Conservation (phyloP, 2,797 vertebrate genomes). For the Numenius phaeopus region DNA sequence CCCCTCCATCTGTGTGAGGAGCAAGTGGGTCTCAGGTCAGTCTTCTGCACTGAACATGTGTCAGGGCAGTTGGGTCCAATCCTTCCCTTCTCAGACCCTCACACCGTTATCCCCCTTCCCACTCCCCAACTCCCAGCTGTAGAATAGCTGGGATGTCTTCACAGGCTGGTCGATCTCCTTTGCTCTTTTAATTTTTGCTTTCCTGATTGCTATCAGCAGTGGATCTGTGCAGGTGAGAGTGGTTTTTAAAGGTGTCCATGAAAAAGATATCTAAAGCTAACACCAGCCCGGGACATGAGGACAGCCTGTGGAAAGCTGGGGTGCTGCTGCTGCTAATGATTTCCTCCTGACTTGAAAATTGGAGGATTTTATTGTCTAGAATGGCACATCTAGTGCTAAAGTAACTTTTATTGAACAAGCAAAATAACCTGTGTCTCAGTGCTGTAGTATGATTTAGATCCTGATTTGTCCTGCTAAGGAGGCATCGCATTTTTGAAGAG, state of each 20-base stretch:
- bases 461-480: background rate
- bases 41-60: accelerated
- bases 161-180: background rate
- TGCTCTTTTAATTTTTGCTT: background rate
- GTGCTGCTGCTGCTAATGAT: background rate
- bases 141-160: background rate
- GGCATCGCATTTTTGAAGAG: background rate
- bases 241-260: background rate
- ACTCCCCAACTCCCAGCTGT: accelerated
- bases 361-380: background rate
- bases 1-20: background rate
- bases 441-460: background rate
- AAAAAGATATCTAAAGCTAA: background rate
- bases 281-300: background rate
- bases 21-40: background rate
- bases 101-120: background rate
- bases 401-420: background rate
- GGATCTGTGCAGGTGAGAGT: too few species aligned
- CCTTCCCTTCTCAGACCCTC: background rate
- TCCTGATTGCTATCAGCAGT: background rate
- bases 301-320: background rate
- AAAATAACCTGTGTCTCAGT: background rate
- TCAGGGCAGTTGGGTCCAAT: background rate
- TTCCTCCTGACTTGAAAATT: background rate
- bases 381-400: background rate